Percentiles rank a stretch among this genome's conserved stretches.
Evolutionary conservation across 64 coral and sea anemone species (phyloP).

Genomic region (Porites lutea): DNA sequence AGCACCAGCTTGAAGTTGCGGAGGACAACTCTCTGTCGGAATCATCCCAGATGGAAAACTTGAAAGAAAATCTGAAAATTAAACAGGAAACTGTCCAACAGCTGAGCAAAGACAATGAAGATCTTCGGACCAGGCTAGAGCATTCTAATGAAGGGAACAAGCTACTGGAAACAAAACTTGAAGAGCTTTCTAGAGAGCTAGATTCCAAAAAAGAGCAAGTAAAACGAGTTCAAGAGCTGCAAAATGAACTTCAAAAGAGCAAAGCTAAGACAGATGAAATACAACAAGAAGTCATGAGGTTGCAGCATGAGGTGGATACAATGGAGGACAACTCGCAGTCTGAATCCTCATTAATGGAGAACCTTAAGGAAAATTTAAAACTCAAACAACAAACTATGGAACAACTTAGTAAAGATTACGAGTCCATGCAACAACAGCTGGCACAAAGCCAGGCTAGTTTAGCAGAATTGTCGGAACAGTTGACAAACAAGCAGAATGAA

Average conservation of each 20-base stretch:
- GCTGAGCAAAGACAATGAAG: slow-evolving; percentile 78
- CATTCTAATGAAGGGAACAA: slow-evolving; percentile 31
- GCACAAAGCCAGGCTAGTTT: slow-evolving; percentile 36
- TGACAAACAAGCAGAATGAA: slow-evolving; percentile 69
- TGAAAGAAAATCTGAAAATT: slow-evolving; percentile 84
- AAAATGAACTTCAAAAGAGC: slow-evolving; percentile 40
- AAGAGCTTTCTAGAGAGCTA: slow-evolving; percentile 27
- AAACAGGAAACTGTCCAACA: slow-evolving; percentile 84
- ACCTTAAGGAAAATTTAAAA: slow-evolving; percentile 82
- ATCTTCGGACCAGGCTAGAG: slow-evolving; percentile 49
- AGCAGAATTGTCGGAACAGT: slow-evolving; percentile 40
- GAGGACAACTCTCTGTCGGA: slow-evolving; percentile 93
- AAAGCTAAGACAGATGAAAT: slow-evolving; percentile 18
- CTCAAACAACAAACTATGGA: slow-evolving; percentile 80
- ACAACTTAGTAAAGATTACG: slow-evolving; percentile 81
- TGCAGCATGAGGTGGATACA: slow-evolving; percentile 67
- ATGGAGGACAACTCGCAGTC: slow-evolving; percentile 91
- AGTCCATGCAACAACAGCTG: slow-evolving; percentile 55
- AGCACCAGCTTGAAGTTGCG: slow-evolving; percentile 62
- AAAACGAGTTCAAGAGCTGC: background rate
- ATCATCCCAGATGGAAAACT: slow-evolving; percentile 86
- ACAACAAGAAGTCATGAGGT: slow-evolving; percentile 36
- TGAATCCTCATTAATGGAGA: slow-evolving; percentile 88
- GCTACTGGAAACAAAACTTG: slow-evolving; percentile 3
- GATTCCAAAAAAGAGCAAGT: slow-evolving; percentile 9